A percentile compares a stretch with the other conserved stretches of the same genome.
Evolutionary conservation across 2,797 vertebrate genomes (phyloP).

Genomic region (Gallinago nigripennis): DNA sequence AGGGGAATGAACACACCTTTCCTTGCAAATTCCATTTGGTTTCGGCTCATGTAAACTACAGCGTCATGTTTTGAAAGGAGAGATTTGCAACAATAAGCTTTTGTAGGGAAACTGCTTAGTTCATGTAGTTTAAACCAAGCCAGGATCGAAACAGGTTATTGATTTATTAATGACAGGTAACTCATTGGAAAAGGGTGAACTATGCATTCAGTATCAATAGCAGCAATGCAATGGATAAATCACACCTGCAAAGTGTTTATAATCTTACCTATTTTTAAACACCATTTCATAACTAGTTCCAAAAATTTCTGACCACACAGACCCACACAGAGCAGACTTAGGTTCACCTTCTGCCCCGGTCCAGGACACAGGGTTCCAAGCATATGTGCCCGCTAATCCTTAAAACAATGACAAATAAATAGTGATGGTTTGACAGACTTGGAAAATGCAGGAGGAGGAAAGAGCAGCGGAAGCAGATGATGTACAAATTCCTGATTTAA

Average conservation of each 20-base stretch:
- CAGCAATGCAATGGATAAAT: not conserved
- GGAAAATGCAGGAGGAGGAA: not conserved
- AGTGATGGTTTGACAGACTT: not conserved
- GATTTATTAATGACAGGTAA: not conserved
- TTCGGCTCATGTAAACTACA: not conserved
- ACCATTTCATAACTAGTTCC: not conserved
- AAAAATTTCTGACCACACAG: not conserved
- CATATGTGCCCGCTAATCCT: not conserved
- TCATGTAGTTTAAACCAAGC: not conserved
- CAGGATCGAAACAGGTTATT: not conserved
- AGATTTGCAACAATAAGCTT: not conserved
- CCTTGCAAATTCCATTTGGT: not conserved
- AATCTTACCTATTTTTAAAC: not conserved
- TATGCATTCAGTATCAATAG: not conserved
- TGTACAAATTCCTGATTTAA: not conserved
- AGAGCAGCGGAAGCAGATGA: not conserved
- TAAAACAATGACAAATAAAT: not conserved
- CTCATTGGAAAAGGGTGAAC: not conserved
- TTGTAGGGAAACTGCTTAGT: not conserved
- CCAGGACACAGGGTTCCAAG: rapidly evolving
- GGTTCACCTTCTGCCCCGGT: not conserved
- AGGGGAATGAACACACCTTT: not conserved
- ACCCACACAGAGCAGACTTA: not conserved
- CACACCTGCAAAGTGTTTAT: not conserved
- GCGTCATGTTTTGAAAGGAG: not conserved